Evolutionary conservation across 1,140 invertebrate genomes (phyloP).

Genomic region (Drosophila pseudoananassae): DNA sequence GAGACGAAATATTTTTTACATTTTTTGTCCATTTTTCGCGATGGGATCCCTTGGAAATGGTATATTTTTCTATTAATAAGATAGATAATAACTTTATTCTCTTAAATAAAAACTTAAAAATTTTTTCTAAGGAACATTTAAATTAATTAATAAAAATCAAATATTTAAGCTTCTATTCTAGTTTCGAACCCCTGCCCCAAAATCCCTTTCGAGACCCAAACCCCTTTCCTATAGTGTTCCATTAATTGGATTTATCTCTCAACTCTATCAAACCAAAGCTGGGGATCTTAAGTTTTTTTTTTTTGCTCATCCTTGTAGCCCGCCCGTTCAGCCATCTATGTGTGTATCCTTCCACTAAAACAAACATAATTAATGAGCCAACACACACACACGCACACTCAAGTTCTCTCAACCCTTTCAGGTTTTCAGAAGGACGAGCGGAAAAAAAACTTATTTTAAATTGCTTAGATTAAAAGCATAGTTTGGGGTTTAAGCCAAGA

Average conservation of each 20-base stretch:
- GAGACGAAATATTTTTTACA: too few relatives aligned
- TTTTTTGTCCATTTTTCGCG: too few relatives aligned
- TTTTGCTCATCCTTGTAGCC: neutral
- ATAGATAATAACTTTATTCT: too few relatives aligned
- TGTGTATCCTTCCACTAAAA: constrained; percentile 9
- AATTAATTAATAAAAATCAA: too few relatives aligned
- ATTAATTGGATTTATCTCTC: constrained; percentile 27
- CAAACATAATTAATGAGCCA: constrained; percentile 75
- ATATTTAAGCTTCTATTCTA: too few relatives aligned
- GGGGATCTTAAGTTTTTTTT: constrained; percentile 21
- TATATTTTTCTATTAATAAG: too few relatives aligned
- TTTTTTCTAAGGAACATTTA: too few relatives aligned
- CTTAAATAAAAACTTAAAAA: too few relatives aligned
- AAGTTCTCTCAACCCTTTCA: constrained; percentile 1
- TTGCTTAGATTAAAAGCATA: constrained; percentile 75
- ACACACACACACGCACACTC: constrained; percentile 31
- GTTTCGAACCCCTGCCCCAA: too few relatives aligned
- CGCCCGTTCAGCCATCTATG: neutral
- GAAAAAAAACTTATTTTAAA: constrained; percentile 71
- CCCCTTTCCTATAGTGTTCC: neutral
- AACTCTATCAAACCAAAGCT: constrained; percentile 18
- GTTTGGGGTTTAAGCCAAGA: constrained; percentile 50
- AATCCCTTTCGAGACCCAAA: neutral
- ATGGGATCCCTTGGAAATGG: too few relatives aligned
- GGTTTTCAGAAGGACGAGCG: neutral